Evolutionary conservation across 1,140 invertebrate genomes (phyloP).

Genomic region (Lordiphosa collinella): DNA sequence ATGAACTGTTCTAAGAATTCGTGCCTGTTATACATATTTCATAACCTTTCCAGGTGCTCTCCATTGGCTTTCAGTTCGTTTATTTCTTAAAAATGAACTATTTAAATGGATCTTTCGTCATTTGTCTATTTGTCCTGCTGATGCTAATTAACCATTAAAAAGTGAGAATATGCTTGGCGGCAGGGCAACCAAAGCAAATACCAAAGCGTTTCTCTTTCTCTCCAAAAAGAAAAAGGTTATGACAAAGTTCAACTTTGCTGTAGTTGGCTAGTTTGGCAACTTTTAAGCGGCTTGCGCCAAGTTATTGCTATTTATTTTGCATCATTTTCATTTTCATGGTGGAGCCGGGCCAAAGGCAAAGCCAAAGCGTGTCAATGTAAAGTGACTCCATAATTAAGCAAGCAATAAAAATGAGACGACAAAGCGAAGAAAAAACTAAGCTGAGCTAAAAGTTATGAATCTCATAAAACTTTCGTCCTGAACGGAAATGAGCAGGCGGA

Average conservation of each 20-base stretch:
- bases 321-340: slow-evolving; percentile 49
- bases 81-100: too few relatives aligned
- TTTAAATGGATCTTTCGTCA: too few relatives aligned
- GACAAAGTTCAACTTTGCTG: slow-evolving; percentile 67
- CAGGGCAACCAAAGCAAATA: slow-evolving; percentile 3
- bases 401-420: slow-evolving; percentile 57
- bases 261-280: slow-evolving; percentile 54
- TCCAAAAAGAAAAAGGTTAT: slow-evolving; percentile 53
- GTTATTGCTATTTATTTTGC: slow-evolving; percentile 72
- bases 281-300: slow-evolving; percentile 67
- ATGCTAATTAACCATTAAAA: slow-evolving; percentile 57
- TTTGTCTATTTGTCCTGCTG: slow-evolving; percentile 9
- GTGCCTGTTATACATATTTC: too few relatives aligned
- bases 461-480: slow-evolving; percentile 49
- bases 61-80: too few relatives aligned
- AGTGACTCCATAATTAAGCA: slow-evolving; percentile 70
- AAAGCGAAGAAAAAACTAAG: slow-evolving; percentile 30
- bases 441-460: slow-evolving; percentile 50
- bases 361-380: slow-evolving; percentile 61
- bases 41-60: too few relatives aligned
- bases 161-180: slow-evolving; percentile 13
- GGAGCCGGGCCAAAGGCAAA: slow-evolving; percentile 12
- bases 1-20: too few relatives aligned
- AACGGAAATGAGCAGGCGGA: slow-evolving; percentile 37
- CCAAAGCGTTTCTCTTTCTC: slow-evolving; percentile 25